Evolutionary conservation across 2,888 invertebrate genomes (phyloP).

Genomic region (Caenorhabditis sulstoni): DNA sequence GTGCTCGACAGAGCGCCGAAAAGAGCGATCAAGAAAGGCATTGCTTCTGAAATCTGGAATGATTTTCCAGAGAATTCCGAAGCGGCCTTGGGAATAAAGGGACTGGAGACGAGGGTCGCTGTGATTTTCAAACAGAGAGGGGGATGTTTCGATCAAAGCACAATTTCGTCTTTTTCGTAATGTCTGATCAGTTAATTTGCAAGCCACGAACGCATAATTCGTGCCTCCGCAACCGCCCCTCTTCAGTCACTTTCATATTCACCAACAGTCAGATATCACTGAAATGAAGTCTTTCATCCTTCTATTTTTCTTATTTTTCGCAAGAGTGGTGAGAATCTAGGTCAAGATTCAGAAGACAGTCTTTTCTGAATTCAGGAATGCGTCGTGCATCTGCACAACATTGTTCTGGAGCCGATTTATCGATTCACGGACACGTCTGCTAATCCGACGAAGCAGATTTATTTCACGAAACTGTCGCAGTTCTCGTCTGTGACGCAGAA

Average conservation of each 20-base stretch:
- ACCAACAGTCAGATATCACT: background rate
- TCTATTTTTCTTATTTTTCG: background rate
- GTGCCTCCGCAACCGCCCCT: background rate
- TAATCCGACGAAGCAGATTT: conserved; percentile 18
- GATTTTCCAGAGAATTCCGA: no score
- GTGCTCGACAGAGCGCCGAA: background rate
- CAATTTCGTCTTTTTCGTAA: background rate
- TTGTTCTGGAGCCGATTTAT: conserved; percentile 28
- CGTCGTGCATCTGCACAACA: conserved; percentile 21
- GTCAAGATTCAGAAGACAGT: background rate
- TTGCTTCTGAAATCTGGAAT: no score
- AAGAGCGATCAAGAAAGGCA: background rate
- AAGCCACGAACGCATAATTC: conserved; percentile 7
- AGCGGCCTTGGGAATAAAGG: no score
- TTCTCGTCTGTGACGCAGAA: conserved; percentile 16
- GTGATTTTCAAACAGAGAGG: no score
- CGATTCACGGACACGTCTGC: conserved; percentile 25
- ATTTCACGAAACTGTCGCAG: conserved; percentile 31
- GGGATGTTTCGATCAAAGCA: background rate
- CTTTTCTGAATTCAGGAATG: conserved; percentile 9
- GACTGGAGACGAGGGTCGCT: no score
- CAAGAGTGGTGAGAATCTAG: background rate
- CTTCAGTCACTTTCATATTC: background rate
- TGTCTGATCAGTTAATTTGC: conserved; percentile 6
- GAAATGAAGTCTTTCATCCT: background rate